Percentiles rank a stretch among this genome's conserved stretches.
Evolutionary conservation across 2,797 vertebrate species (phyloP).

Genomic region (Emys orbicularis): DNA sequence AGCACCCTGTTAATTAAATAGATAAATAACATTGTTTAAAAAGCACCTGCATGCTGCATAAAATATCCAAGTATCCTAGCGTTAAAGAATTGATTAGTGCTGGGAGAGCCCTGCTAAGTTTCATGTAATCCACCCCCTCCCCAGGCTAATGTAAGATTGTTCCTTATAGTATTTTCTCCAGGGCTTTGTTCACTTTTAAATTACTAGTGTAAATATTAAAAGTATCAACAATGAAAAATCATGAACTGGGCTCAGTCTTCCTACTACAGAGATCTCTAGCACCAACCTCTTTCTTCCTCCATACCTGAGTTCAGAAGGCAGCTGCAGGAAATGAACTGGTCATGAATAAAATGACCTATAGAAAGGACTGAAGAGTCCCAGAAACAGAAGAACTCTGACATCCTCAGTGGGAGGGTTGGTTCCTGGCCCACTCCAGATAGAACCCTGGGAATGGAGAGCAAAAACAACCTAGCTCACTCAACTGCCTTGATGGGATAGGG

Average conservation of each 20-base stretch:
- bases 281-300: neutral
- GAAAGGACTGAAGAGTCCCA: neutral
- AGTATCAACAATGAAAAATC: neutral
- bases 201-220: neutral
- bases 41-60: neutral
- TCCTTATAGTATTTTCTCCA: neutral
- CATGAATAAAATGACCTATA: fast-evolving
- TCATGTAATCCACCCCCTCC: neutral
- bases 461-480: fast-evolving
- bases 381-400: neutral
- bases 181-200: neutral
- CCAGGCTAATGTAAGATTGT: neutral
- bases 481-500: fast-evolving
- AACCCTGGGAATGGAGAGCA: neutral
- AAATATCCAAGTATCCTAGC: neutral
- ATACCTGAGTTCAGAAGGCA: neutral
- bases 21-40: constrained; percentile 18
- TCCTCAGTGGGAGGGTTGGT: neutral
- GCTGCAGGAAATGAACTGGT: fast-evolving
- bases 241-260: neutral
- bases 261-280: neutral
- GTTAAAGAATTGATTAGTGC: neutral
- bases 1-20: neutral
- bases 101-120: neutral
- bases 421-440: fast-evolving